Base-by-base conservation (phyloP, 2,113 vertebrate genomes). In the Jaculus jaculus region DNA sequence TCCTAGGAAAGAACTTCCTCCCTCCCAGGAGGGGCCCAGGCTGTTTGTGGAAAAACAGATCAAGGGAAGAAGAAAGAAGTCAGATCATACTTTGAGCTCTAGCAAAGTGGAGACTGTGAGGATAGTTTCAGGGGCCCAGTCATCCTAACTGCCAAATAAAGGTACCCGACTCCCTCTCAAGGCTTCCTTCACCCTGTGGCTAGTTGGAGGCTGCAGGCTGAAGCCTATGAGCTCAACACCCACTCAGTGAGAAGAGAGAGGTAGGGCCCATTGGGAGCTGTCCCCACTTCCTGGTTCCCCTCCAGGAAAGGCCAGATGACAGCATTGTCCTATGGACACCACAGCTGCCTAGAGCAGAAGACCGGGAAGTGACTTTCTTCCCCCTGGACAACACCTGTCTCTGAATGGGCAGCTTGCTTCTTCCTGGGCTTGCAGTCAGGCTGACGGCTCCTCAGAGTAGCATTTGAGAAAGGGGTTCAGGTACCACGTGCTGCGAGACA, bases 201-300 rank as follows among this genome's bases (percentile, higher is more conserved):
- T 47, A 47, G 42, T 23, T 66, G 28, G 30, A 65, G 39, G 42
- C 15, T 12, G 61, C 47, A 24, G 61, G 75, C 42, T 4, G 30
- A 37, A 74, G 47, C 5, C 5, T 0, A 8, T 34, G 73, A 32
- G 26, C 21, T 20, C 18, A n/a, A 21, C 73, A 34, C 24, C 18
- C 10, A 21, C 20, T 18, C 7, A 30, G n/a, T 26, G 16, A 42
- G 30, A 28, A 68, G 24, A 34, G 12, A 26, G 47, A n/a, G 77
- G 69, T 5, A 0, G 6, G 34, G 18, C 18, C 26, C 17, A 2
- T 3, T 3, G 65, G 75, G 2, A 4, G 26, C 66, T n/a, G 28
- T 11, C 10, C 77, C 9, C n/a, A 28, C 17, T 10, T 63, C 66
- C 73, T 4, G 3, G 26, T 0, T 2, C 20, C 5, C 17, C 69